These are phyloP conservation scores for Philereme vetulata DNA, from an alignment of 2,888 invertebrate species.

Conservation along the genomic window DNA sequence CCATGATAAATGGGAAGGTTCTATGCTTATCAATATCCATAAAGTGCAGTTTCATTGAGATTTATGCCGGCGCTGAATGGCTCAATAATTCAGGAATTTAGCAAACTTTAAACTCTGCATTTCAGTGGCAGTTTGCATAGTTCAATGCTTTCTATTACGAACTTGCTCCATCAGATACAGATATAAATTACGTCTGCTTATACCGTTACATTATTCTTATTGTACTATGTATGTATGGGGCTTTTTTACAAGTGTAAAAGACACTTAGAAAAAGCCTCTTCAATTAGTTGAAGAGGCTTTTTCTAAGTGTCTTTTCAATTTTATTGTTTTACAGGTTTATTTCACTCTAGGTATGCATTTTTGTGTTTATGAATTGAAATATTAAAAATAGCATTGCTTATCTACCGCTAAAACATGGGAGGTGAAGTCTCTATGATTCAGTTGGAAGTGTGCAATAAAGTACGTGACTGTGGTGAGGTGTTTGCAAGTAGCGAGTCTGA, in stretches of 20 bases:
- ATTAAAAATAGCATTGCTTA: conserved; percentile 9
- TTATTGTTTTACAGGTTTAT: background rate
- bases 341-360: background rate
- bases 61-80: conserved; percentile 37
- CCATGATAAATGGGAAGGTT: conserved; percentile 37
- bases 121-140: conserved; percentile 26
- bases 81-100: conserved; percentile 37
- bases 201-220: conserved; percentile 1
- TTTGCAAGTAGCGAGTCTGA: conserved; percentile 47
- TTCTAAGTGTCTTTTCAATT: too few species aligned
- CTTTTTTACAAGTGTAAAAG: conserved; percentile 6
- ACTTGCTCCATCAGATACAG: conserved; percentile 20
- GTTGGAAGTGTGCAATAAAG: conserved; percentile 35
- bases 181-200: conserved; percentile 3
- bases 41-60: conserved; percentile 41
- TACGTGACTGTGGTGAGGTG: conserved; percentile 37
- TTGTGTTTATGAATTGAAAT: background rate
- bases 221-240: conserved; percentile 1
- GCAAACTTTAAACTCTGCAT: conserved; percentile 28
- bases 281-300: too few species aligned
- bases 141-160: conserved; percentile 24
- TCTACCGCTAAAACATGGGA: conserved; percentile 3
- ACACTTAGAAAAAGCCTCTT: conserved; percentile 32
- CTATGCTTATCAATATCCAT: conserved; percentile 41
- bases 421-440: conserved; percentile 21